A percentile compares a stretch with the other conserved stretches of the same genome.
These are phyloP conservation scores for Leucophenga varia DNA, from an alignment of 1,140 invertebrate species.

Conservation along the genomic window DNA sequence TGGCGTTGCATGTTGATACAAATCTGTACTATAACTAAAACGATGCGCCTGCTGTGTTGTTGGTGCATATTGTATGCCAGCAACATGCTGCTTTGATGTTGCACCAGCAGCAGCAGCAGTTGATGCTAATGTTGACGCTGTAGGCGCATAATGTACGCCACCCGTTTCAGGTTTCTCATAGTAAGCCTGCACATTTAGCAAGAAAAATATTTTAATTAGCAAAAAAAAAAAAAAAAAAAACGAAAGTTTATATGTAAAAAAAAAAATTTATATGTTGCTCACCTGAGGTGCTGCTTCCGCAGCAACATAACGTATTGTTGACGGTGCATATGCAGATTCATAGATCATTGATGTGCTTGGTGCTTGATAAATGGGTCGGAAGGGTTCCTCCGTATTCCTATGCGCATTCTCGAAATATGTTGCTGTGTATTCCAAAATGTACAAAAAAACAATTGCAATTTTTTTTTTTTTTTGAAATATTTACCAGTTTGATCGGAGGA, in stretches of 20 bases:
- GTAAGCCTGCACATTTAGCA: constrained; percentile 18
- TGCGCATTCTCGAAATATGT: constrained; percentile 2
- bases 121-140: constrained; percentile 15
- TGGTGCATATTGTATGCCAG: constrained; percentile 4
- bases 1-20: not conserved
- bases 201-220: no score
- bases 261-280: no score
- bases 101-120: constrained; percentile 32
- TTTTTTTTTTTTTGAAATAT: not conserved
- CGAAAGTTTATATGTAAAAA: no score
- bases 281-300: constrained; percentile 36
- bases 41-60: constrained; percentile 1
- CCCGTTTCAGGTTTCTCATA: constrained; percentile 25
- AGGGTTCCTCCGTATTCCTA: constrained; percentile 26
- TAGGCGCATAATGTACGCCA: constrained; percentile 14
- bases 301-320: constrained; percentile 35
- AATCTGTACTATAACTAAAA: no score
- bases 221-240: no score
- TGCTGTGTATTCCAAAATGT: not conserved
- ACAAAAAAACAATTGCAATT: not conserved
- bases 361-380: constrained; percentile 26
- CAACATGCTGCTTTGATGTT: constrained; percentile 26
- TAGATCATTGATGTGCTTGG: constrained; percentile 14
- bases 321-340: constrained; percentile 31
- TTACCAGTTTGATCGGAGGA: constrained; percentile 43